These are phyloP conservation scores for Drosophila engyochracea DNA, from an alignment of 2,888 invertebrate genomes.

Conservation along the genomic window DNA sequence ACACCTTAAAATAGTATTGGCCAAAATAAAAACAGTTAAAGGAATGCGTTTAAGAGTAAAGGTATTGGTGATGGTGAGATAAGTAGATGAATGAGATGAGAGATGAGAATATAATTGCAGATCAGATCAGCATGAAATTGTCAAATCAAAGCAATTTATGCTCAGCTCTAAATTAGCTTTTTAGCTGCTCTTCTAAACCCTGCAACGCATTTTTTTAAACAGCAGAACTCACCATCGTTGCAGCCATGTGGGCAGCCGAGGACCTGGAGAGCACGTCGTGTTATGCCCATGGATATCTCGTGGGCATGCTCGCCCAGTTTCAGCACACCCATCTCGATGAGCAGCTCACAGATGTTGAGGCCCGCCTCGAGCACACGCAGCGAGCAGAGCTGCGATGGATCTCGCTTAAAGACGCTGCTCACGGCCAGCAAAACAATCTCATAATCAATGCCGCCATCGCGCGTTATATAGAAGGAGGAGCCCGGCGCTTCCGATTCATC, in stretches of 20 bases:
- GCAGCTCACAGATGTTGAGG: constrained; percentile 94
- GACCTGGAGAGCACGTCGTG: constrained; percentile 88
- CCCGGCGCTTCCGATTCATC: constrained; percentile 96
- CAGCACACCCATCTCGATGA: constrained; percentile 95
- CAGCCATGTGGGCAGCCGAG: constrained; percentile 98
- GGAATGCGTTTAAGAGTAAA: background rate
- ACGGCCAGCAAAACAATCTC: constrained; percentile 94
- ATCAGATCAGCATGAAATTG: background rate
- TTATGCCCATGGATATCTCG: constrained; percentile 85
- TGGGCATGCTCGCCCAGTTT: constrained; percentile 86
- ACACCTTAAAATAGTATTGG: constrained; percentile 85
- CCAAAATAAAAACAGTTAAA: background rate
- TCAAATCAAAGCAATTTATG: background rate
- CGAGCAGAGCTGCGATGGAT: constrained; percentile 91
- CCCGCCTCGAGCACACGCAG: constrained; percentile 96
- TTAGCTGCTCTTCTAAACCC: background rate
- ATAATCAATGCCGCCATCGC: constrained; percentile 97
- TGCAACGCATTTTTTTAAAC: background rate
- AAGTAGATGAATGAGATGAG: background rate
- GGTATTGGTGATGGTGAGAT: background rate
- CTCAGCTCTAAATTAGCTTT: background rate
- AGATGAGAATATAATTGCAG: background rate
- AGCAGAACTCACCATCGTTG: constrained; percentile 87
- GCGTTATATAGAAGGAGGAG: constrained; percentile 95
- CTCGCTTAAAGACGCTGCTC: constrained; percentile 94